These are phyloP conservation scores for Diuraphis noxia DNA, from an alignment of 1,140 invertebrate species.

Conservation along the genomic window DNA sequence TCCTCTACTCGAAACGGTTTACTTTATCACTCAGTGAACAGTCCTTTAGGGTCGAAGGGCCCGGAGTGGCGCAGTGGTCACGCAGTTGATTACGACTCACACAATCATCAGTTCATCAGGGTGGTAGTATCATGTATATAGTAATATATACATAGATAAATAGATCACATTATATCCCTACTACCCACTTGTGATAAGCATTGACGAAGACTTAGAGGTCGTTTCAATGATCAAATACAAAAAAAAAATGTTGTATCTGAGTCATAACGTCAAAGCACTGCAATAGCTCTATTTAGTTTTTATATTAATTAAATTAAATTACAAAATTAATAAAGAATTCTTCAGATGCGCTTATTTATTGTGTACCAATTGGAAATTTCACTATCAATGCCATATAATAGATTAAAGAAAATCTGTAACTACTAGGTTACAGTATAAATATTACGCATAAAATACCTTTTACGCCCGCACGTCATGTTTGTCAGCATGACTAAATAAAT, in stretches of 20 bases:
- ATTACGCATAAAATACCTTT: neutral
- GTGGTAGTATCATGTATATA: too few relatives aligned
- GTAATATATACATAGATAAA: too few relatives aligned
- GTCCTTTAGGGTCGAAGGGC: too few relatives aligned
- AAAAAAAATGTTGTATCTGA: too few relatives aligned
- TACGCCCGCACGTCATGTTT: neutral
- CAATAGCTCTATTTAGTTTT: neutral
- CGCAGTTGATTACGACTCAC: too few relatives aligned
- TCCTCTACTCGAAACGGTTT: neutral
- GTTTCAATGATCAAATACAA: too few relatives aligned
- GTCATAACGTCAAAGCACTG: neutral
- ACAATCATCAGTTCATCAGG: too few relatives aligned
- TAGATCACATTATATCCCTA: too few relatives aligned
- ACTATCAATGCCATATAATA: neutral
- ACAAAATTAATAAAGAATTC: neutral
- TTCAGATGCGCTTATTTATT: neutral
- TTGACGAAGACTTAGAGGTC: too few relatives aligned
- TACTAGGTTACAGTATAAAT: neutral
- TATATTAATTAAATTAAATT: neutral
- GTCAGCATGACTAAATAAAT: too few relatives aligned
- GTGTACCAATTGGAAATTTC: neutral
- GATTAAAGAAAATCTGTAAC: neutral
- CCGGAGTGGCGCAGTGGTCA: too few relatives aligned
- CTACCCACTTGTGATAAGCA: too few relatives aligned
- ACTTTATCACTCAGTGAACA: neutral